Conservation (phyloP, 2,888 invertebrate species). For the Hypselothyrea guttata region DNA sequence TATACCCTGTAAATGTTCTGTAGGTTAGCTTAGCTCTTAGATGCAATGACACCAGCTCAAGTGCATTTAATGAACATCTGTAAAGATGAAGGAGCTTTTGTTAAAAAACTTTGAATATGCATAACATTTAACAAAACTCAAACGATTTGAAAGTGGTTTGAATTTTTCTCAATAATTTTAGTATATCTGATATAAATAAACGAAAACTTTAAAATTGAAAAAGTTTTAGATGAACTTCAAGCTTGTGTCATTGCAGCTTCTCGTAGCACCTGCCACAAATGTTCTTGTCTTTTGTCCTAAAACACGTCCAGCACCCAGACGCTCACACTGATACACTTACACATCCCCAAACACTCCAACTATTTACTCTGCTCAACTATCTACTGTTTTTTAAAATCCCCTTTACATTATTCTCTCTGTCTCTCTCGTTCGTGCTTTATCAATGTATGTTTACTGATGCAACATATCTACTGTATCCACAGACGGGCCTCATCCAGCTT, state of each 20-base stretch:
- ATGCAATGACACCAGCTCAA: constrained; percentile 35
- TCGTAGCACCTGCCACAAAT: constrained; percentile 24
- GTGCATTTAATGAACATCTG: too few species aligned
- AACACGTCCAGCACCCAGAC: constrained; percentile 20
- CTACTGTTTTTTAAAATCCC: constrained; percentile 31
- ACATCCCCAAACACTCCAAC: constrained; percentile 26
- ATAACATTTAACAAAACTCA: too few species aligned
- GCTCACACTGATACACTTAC: constrained; percentile 10
- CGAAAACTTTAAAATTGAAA: too few species aligned
- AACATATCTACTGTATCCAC: constrained; percentile 16
- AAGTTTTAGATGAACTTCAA: constrained; percentile 13
- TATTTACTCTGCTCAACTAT: constrained; percentile 35
- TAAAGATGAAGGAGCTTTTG: too few species aligned
- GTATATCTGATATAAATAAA: too few species aligned
- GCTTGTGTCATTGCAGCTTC: constrained; percentile 34
- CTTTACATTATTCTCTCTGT: not conserved
- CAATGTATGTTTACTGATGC: too few species aligned
- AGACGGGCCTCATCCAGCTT: constrained; percentile 91
- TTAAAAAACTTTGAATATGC: too few species aligned
- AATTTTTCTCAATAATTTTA: too few species aligned
- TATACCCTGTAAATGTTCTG: constrained; percentile 11
- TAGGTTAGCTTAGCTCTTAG: constrained; percentile 11
- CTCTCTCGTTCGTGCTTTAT: not conserved
- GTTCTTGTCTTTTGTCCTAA: constrained; percentile 7
- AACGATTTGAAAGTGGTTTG: too few species aligned